Base-by-base conservation (phyloP, 2,113 vertebrate species). In the Tyrannus savana region DNA sequence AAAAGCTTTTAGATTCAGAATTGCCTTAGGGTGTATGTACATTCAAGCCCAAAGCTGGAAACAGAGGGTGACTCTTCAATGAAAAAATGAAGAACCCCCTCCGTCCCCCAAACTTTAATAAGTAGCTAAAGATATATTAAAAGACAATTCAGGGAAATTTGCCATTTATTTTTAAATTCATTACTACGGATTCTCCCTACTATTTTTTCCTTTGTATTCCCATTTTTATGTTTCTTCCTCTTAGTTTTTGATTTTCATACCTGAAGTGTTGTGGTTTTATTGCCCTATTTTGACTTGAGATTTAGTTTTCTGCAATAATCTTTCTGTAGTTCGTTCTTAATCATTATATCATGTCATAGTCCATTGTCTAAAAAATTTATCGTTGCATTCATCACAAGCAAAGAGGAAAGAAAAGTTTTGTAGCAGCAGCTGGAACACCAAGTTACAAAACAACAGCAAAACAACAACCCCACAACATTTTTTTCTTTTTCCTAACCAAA, bases 391-490 rank as follows among this genome's bases (percentile, higher is more conserved):
- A 75, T n/a, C 56, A 49, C 14, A 14, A 90, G 5, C 5, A 55
- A 87, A 76, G 55, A 31, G 1, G 50, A 90, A 96, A 21, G 31
- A 41, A 55, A 78, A 64, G 11, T 69, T 90, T 90, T 53, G 62
- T 25, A 64, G 10, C 7, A 75, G 11, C 44, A 84, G 50, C 22
- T 69, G 73, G 46, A 64, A 79, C 7, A 42, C 4, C 23, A 37
- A 78, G 30, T 24, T 79, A 42, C 52, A 75, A 79, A 83, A 55
- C 53, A 35, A 28, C 37, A 62, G 37, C 35, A 6, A 9, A 7
- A 9, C 35, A 31, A 7, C 0, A 12, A 69, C 28, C 1, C 5
- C 7, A 25, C 4, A 33, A 28, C 2, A 27, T 52, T 52, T 52
- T 27, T 28, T 44, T 73, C 69, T 67, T 79, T 73, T 62, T 4